A percentile compares a stretch with the other conserved stretches of the same genome.
Conservation (phyloP, 2,888 invertebrate genomes). For the Meghimatium bilineatum region DNA sequence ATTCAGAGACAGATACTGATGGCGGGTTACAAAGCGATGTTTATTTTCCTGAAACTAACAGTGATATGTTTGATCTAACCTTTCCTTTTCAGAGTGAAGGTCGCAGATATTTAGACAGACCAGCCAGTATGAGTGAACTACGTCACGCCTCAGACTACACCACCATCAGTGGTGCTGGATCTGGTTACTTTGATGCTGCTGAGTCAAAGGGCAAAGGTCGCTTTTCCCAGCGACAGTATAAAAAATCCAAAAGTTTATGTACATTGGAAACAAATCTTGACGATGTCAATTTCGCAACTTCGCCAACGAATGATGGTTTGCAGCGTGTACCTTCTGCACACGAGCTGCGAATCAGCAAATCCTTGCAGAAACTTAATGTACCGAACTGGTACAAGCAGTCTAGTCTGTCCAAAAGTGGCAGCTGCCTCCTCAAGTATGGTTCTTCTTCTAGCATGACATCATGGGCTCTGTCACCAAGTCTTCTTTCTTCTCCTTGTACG, state of each 20-base stretch:
- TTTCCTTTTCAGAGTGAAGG: slow-evolving; percentile 67
- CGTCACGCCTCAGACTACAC: slow-evolving; percentile 46
- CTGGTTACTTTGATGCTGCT: neutral
- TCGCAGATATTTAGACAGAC: slow-evolving; percentile 56
- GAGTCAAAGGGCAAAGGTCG: slow-evolving; percentile 59
- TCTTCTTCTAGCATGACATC: slow-evolving; percentile 68
- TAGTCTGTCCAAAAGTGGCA: slow-evolving; percentile 68
- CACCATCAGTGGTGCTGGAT: slow-evolving; percentile 42
- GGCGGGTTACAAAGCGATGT: slow-evolving; percentile 16
- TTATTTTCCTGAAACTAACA: slow-evolving; percentile 64
- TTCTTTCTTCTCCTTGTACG: slow-evolving; percentile 67
- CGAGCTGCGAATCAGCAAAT: slow-evolving; percentile 93
- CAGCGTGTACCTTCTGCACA: slow-evolving; percentile 91
- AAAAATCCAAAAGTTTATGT: slow-evolving; percentile 71
- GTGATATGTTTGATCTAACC: slow-evolving; percentile 58
- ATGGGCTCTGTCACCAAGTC: slow-evolving; percentile 60
- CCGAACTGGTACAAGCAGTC: slow-evolving; percentile 93
- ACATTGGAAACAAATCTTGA: slow-evolving; percentile 69
- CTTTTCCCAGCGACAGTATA: slow-evolving; percentile 67
- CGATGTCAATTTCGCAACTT: slow-evolving; percentile 58
- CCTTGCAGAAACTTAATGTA: slow-evolving; percentile 93
- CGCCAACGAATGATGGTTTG: slow-evolving; percentile 55
- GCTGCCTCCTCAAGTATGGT: slow-evolving; percentile 67
- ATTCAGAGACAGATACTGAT: slow-evolving; percentile 12
- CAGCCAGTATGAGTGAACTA: slow-evolving; percentile 72